These are phyloP conservation scores for Trichogramma pretiosum DNA, from an alignment of 1,140 invertebrate genomes.

Conservation along the genomic window DNA sequence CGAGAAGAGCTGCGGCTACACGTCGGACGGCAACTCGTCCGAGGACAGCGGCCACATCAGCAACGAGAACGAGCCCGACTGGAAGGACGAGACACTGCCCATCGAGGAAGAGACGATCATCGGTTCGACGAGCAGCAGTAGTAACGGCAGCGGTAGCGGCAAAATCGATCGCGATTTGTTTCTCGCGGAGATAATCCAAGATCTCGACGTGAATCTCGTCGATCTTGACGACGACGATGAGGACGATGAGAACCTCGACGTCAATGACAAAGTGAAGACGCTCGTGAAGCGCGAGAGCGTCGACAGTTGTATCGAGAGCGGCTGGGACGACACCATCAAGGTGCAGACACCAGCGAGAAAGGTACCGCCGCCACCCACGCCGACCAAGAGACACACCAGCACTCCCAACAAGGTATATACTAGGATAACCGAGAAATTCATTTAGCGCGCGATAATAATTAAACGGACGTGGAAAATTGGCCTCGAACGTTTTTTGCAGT, in stretches of 20 bases:
- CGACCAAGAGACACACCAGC: too few relatives aligned
- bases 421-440: too few relatives aligned
- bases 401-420: too few relatives aligned
- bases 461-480: too few relatives aligned
- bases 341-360: neutral
- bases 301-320: neutral
- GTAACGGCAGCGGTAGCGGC: conserved; percentile 1
- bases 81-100: conserved; percentile 6
- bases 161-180: too few relatives aligned
- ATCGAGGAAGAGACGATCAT: neutral
- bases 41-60: conserved; percentile 72
- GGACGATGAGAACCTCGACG: too few relatives aligned
- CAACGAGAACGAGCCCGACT: conserved; percentile 51
- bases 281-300: neutral
- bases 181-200: conserved; percentile 29
- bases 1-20: conserved; percentile 34
- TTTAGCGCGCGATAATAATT: too few relatives aligned
- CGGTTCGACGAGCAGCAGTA: neutral
- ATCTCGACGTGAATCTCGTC: conserved; percentile 29
- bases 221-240: too few relatives aligned
- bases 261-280: conserved; percentile 19
- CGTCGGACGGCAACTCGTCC: conserved; percentile 49
- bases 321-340: conserved; percentile 14
- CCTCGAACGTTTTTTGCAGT: too few relatives aligned
- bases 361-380: too few relatives aligned